Conservation (phyloP, 2,113 vertebrate species). For the Ageneiosus marmoratus region DNA sequence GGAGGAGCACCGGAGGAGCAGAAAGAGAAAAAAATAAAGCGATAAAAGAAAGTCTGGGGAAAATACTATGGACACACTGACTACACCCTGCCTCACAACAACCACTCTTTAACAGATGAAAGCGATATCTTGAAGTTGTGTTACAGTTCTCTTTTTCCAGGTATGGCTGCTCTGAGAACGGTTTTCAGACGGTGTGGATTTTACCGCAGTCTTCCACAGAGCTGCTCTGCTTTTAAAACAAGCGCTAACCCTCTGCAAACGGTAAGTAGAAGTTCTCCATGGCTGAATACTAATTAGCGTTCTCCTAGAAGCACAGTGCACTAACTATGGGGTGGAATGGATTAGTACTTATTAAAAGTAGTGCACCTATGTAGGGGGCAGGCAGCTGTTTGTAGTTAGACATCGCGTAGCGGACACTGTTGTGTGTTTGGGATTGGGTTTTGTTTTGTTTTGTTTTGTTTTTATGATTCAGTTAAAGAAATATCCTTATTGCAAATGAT, state of each 20-base stretch:
- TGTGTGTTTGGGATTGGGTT: too few relatives aligned
- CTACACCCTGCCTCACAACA: not conserved
- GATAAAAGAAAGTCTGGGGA: too few relatives aligned
- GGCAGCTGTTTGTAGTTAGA: not conserved
- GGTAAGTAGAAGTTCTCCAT: conserved; percentile 20
- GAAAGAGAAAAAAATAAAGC: not conserved
- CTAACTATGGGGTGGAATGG: not conserved
- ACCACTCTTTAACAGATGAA: not conserved
- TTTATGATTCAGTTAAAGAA: not conserved
- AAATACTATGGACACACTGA: not conserved
- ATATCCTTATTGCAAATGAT: not conserved
- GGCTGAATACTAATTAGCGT: not conserved
- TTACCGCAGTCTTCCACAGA: conserved; percentile 7
- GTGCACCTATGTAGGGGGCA: not conserved
- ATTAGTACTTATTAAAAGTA: not conserved
- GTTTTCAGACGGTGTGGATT: not conserved
- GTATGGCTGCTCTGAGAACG: conserved; percentile 18
- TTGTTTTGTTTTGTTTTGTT: not conserved
- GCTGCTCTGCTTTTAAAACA: not conserved
- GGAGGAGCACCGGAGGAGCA: conserved; percentile 1
- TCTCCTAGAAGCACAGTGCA: not conserved
- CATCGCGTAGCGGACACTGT: not conserved
- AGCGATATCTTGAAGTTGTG: not conserved
- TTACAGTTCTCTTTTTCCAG: not conserved
- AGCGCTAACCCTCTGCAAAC: not conserved